These are phyloP conservation scores for Drosophila baimaii DNA, from an alignment of 1,140 invertebrate genomes.

Conservation along the genomic window DNA sequence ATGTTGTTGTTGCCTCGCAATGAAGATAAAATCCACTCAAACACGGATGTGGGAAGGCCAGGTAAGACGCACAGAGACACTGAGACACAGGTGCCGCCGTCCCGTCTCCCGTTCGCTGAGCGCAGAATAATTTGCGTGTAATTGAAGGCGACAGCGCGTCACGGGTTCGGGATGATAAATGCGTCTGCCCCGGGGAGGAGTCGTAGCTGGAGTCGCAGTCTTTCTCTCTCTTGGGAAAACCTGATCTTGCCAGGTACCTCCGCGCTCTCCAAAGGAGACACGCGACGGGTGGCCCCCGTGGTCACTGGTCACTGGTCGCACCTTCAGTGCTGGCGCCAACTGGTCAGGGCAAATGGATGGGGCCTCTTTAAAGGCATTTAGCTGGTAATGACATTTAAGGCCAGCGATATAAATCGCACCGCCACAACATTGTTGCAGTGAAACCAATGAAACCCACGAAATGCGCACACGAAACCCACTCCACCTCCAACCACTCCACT, in stretches of 20 bases:
- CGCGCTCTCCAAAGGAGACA: slow-evolving; percentile 9
- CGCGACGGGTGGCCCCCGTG: slow-evolving; percentile 29
- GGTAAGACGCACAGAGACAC: slow-evolving; percentile 5
- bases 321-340: slow-evolving; percentile 57
- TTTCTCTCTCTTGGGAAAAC: slow-evolving; percentile 12
- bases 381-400: slow-evolving; percentile 71
- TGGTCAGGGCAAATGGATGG: slow-evolving; percentile 53
- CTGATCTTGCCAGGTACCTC: slow-evolving; percentile 26
- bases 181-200: slow-evolving; percentile 42
- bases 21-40: slow-evolving; percentile 25
- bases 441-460: slow-evolving; percentile 27
- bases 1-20: slow-evolving; percentile 12
- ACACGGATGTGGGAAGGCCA: slow-evolving; percentile 9
- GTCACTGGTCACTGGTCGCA: slow-evolving; percentile 33
- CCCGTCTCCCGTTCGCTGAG: slow-evolving; percentile 44
- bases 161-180: slow-evolving; percentile 68
- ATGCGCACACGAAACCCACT: slow-evolving; percentile 3
- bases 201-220: neutral
- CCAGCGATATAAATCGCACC: slow-evolving; percentile 53
- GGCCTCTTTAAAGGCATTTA: slow-evolving; percentile 80
- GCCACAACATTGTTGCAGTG: slow-evolving; percentile 53
- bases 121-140: slow-evolving; percentile 74
- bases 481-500: neutral
- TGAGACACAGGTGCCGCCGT: slow-evolving; percentile 55
- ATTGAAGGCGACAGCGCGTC: slow-evolving; percentile 76